phyloP scores from a whole-genome alignment of 2,888 invertebrate species.

The Malachius bipustulatus region DNA sequence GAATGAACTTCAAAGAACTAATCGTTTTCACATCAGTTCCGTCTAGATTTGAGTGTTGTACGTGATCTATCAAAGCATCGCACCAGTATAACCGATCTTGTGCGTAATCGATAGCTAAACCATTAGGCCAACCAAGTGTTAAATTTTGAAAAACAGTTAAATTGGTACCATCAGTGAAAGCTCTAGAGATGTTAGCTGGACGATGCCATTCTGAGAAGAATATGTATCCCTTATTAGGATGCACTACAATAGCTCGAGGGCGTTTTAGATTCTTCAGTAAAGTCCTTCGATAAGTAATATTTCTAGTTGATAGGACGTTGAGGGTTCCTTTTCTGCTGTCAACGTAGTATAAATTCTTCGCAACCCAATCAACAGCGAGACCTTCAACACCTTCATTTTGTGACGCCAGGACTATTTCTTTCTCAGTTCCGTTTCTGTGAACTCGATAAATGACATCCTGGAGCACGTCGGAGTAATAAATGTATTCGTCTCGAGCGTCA shows the following conservation, averaged over 20 bases:
- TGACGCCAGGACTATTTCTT: slow-evolving; percentile 84
- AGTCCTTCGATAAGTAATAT: slow-evolving; percentile 73
- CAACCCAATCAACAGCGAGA: slow-evolving; percentile 89
- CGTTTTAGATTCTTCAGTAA: slow-evolving; percentile 78
- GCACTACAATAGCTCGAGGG: slow-evolving; percentile 91
- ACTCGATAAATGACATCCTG: slow-evolving; percentile 88
- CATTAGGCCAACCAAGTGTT: slow-evolving; percentile 95
- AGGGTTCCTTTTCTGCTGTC: slow-evolving; percentile 89
- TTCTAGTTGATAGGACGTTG: slow-evolving; percentile 80
- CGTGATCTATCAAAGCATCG: slow-evolving; percentile 90
- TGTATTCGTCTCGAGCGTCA: slow-evolving; percentile 78
- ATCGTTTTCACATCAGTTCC: slow-evolving; percentile 86
- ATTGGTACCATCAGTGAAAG: slow-evolving; percentile 80
- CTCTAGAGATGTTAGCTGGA: slow-evolving; percentile 91
- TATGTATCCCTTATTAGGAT: slow-evolving; percentile 87
- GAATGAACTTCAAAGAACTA: slow-evolving; percentile 69
- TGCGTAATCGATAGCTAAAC: slow-evolving; percentile 82
- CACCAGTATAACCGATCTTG: slow-evolving; percentile 92
- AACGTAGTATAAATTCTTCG: slow-evolving; percentile 90
- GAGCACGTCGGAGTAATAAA: slow-evolving; percentile 95
- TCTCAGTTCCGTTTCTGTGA: slow-evolving; percentile 63
- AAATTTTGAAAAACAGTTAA: slow-evolving; percentile 80
- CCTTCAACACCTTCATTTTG: slow-evolving; percentile 97
- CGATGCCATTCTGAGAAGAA: slow-evolving; percentile 96
- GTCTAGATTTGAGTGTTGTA: slow-evolving; percentile 85